Evolutionary conservation across 2,888 invertebrate genomes (phyloP).

Genomic region (Zeuzera pyrina): DNA sequence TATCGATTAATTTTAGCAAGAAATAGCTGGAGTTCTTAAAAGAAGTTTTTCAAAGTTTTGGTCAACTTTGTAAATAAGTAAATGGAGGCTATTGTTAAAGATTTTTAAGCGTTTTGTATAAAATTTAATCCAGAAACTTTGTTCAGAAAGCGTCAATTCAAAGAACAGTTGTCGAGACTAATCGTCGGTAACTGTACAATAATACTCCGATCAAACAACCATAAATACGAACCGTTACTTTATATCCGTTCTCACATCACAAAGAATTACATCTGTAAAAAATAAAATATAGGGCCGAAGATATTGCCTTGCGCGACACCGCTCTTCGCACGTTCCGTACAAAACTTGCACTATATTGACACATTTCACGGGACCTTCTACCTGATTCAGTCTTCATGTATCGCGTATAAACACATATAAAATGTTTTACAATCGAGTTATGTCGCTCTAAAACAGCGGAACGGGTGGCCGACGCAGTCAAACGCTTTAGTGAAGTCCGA

Average conservation of each 20-base stretch:
- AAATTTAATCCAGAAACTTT: too few relatives aligned
- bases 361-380: constrained; percentile 66
- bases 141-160: too few relatives aligned
- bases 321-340: constrained; percentile 62
- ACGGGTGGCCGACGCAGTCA: constrained; percentile 46
- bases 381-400: constrained; percentile 50
- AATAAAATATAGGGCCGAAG: constrained; percentile 35
- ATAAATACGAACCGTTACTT: constrained; percentile 14
- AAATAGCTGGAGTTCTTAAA: too few relatives aligned
- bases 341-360: constrained; percentile 67
- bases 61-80: too few relatives aligned
- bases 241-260: constrained; percentile 24
- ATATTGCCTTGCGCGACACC: constrained; percentile 51
- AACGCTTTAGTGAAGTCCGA: constrained; percentile 36
- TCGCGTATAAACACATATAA: constrained; percentile 37
- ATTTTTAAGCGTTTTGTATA: too few relatives aligned
- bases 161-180: too few relatives aligned
- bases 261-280: constrained; percentile 29
- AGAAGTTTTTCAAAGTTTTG: too few relatives aligned
- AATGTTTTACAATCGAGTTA: constrained; percentile 19
- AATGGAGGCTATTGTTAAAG: too few relatives aligned
- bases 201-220: not conserved
- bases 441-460: constrained; percentile 26
- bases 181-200: too few relatives aligned
- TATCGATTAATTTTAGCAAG: too few relatives aligned